Base-by-base conservation (phyloP, 2,797 vertebrate genomes). In the Melanotaenia trifasciata region DNA sequence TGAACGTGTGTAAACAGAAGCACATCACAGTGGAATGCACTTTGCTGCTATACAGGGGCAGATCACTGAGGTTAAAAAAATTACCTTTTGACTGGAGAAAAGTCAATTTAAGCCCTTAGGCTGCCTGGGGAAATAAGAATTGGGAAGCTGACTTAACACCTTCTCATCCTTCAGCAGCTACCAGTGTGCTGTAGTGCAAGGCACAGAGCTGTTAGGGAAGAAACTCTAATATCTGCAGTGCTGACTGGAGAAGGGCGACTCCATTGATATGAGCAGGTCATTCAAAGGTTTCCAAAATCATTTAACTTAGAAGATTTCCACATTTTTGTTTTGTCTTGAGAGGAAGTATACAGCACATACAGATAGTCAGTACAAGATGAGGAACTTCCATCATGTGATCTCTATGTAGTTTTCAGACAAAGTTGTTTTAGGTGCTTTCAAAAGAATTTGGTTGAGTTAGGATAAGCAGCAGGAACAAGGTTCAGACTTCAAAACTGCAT, bases 11-110 rank as follows among this genome's bases (percentile, higher is more conserved):
- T 77, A 84, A 90, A 81, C 76, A 80, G 47, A 59, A 73, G 62
- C 67, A 74, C 67, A 24, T 38, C 53, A 7, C 20, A 40, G 64
- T 58, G 77, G 81, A 84, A 76, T 83, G 77, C 14, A 72, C 53
- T 72, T 56, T 64, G 56, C 64, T 86, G 77, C 81, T 81, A 84
- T 90, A 75, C 59, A 73, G 74, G 76, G 79, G 58, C 72, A 82
- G 53, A 58, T 51, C 53, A 59, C 53, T 24, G 26, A 74, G 70
- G 73, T 80, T 70, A 56, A 3, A 77, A 57, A 74, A 33, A 38
- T 50, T 58, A 58, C 61, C 58, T 83, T 78, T 36, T 75, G 79
- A 65, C 64, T 79, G 74, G 59, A 82, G n/a, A 50, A 47, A 65
- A 53, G 77, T 79, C 79, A 81, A 43, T 51, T 64, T 66, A 14